Evolutionary conservation across 2,888 invertebrate genomes (phyloP), one percentile per base, ranked within the genome.

Genomic region (Xestia sexstrigata): DNA sequence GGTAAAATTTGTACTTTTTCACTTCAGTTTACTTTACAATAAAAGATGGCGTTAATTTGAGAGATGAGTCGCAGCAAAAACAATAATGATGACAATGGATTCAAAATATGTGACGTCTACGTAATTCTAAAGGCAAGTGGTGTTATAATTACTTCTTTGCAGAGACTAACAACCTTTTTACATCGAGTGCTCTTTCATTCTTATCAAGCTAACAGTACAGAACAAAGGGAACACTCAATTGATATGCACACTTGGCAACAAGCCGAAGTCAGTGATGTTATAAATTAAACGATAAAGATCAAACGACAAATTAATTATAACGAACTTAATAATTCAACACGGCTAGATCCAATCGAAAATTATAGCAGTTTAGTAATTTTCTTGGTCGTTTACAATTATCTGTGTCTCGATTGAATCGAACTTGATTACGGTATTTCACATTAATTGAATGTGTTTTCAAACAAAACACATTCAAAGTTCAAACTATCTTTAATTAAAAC

Each of bases 191-290:
- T 62, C 39, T 71, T 76, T 60, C 20, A 75, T 77, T 84, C 70
- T 74, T 84, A 74, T 74, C 52, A 70, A 81, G 58, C 69, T 42
- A 66, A 80, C 67, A 65, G 78, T 76, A 76, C 65, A 60, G 49
- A 52, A 83, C 78, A 76, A 83, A 82, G 65, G 66, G 83, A 75
- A 63, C 63, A 42, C 69, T 73, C 68, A 81, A 87, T 79, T 82
- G 74, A 81, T 81, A 79, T 85, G 79, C 65, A 69, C 55, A 68
- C 70, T 87, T 85, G 76, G 76, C 87, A 79, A 76, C 70, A 72
- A 45, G 67, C 70, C 80, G 69, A 82, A 45, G n/a, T 42, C 71
- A 58, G 17, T 63, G 45, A 65, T 69, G 68, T 79, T 55, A 70
- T 75, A 47, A 69, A 74, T 74, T 74, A 55, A 69, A 68, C 66